A percentile compares a stretch with the other conserved stretches of the same genome.
phyloP scores from a whole-genome alignment of 1,140 invertebrate genomes.

The Apis laboriosa region DNA sequence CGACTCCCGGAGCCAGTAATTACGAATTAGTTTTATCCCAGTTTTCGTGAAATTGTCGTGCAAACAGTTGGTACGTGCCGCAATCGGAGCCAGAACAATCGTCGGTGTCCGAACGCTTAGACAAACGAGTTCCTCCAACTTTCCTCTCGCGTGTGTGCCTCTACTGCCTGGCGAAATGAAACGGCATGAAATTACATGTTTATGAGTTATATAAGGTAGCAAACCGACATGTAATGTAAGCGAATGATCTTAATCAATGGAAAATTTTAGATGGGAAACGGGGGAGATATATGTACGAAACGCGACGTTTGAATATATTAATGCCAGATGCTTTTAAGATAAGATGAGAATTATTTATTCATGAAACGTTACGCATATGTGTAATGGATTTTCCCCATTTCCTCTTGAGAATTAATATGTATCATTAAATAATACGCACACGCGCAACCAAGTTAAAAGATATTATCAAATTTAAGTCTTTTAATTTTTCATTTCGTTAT shows the following conservation, averaged over 20 bases:
- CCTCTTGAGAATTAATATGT: too few species aligned
- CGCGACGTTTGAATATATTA: background rate
- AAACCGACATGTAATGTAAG: background rate
- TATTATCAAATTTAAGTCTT: too few species aligned
- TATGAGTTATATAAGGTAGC: background rate
- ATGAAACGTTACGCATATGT: too few species aligned
- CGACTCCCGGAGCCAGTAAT: background rate
- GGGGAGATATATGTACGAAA: background rate
- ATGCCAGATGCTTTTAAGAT: background rate
- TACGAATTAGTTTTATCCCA: slow-evolving; percentile 38
- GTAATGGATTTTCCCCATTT: too few species aligned
- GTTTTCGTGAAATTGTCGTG: slow-evolving; percentile 12
- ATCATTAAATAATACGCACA: slow-evolving; percentile 1
- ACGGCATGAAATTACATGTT: background rate
- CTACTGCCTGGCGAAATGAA: background rate
- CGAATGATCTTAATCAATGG: background rate
- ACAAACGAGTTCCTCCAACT: slow-evolving; percentile 24
- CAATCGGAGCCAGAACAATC: slow-evolving; percentile 13
- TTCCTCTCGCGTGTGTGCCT: background rate
- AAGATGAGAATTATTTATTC: background rate
- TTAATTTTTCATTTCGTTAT: too few species aligned
- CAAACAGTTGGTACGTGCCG: background rate
- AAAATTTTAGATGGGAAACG: background rate
- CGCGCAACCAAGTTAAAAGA: too few species aligned
- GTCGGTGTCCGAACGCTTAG: background rate